Evolutionary conservation across 1,140 invertebrate species (phyloP).

Genomic region (Tyrophagus putrescentiae): DNA sequence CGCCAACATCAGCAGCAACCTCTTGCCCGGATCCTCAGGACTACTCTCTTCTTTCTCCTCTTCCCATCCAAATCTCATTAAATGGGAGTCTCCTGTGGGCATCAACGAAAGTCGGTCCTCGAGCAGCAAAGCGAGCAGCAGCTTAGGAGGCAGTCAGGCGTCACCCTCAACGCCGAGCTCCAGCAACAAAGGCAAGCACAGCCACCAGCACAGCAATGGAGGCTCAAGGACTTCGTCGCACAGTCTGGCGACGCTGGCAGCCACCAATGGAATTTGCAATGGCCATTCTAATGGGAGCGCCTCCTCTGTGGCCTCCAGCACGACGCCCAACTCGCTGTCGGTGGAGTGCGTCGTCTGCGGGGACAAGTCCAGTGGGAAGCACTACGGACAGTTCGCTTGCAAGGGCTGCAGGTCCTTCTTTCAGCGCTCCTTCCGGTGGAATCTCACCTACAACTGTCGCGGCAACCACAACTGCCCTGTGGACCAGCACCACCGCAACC

Average conservation of each 20-base stretch:
- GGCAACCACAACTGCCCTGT: constrained; percentile 93
- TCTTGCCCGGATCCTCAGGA: no score
- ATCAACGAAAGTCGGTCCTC: not conserved
- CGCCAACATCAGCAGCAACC: no score
- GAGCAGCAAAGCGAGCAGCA: not conserved
- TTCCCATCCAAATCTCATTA: no score
- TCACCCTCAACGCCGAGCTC: constrained; percentile 2
- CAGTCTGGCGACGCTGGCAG: not conserved
- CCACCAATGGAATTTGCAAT: not conserved
- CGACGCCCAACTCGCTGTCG: constrained; percentile 30
- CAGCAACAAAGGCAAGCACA: not conserved
- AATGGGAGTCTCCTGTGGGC: not conserved
- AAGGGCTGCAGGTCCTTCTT: constrained; percentile 98
- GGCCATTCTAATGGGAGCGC: not conserved
- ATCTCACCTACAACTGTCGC: constrained; percentile 91
- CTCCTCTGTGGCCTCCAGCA: constrained; percentile 42
- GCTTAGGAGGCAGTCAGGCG: constrained; percentile 5
- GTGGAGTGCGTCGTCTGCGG: constrained; percentile 96
- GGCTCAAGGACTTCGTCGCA: no score
- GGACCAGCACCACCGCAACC: constrained; percentile 96
- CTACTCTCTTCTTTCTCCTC: no score
- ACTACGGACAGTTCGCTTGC: constrained; percentile 97
- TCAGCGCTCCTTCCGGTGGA: constrained; percentile 89
- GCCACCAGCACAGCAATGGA: no score
- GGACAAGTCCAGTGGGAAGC: constrained; percentile 94